Evolutionary conservation across 2,888 invertebrate genomes (phyloP), one percentile per base, ranked within the genome.

Genomic region (Melinaea menophilus): DNA sequence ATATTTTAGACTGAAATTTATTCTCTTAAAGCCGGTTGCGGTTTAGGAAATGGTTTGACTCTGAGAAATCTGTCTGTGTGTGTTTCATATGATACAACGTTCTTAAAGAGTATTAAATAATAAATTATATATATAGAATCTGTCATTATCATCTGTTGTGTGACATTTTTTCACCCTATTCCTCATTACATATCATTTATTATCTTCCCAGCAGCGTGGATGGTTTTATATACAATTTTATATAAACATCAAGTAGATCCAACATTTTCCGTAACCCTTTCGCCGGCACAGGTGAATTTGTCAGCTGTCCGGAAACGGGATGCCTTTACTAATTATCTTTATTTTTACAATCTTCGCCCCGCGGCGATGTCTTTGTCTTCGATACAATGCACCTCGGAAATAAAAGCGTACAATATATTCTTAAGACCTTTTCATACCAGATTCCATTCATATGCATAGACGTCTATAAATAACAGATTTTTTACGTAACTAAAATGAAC

Each of bases 281-380:
- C 72, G 69, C 65, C 59, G 66, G 65, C 71, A 71, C 87, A 86
- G 88, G 86, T 89, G 88, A 78, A 71, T 71, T 77, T 85, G 88
- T 85, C 88, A 88, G 85, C 86, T 86, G 88, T 82, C 76, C 71
- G 72, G 73, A 69, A 71, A 70, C 72, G 67, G 70, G 74, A 77
- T 70, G 74, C 67, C 68, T 71, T 71, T 72, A 73, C 77, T 78
- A 78, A 78, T 78, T 75, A 76, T 75, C 73, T 73, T 73, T 73
- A 72, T 71, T 70, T 70, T 71, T 72, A 72, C 62, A 70, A 65
- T 65, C 69, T 70, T 65, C 68, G 67, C 68, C 70, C 69, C 61
- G 62, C 61, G 60, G 68, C 68, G 63, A 59, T 61, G 55, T 67
- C 65, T 70, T 64, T 68, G 68, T 68, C 63, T 68, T 62, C 59